Conservation (phyloP, 2,888 invertebrate species). For the Trachelus troglodyta region DNA sequence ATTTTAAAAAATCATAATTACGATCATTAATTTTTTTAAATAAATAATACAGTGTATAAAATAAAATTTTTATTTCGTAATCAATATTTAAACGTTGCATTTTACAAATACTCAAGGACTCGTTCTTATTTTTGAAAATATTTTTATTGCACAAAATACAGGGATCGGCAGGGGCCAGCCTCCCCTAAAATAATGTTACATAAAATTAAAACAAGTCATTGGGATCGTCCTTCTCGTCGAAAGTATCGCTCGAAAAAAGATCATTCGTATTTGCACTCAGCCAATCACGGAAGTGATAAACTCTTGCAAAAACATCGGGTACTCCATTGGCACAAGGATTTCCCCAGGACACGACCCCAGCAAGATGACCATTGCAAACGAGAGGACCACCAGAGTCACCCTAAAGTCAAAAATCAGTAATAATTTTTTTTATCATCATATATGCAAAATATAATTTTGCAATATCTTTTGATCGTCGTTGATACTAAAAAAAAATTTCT, state of each 20-base stretch:
- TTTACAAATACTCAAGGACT: not conserved
- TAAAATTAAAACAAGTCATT: not conserved
- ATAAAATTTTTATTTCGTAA: not conserved
- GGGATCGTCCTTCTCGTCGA: not conserved
- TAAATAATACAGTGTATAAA: not conserved
- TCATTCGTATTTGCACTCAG: slow-evolving; percentile 1
- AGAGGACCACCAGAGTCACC: slow-evolving; percentile 21
- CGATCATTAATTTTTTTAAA: too few relatives aligned
- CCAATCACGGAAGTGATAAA: slow-evolving; percentile 14
- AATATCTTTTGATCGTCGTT: not conserved
- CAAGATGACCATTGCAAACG: slow-evolving; percentile 14
- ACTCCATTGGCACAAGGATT: slow-evolving; percentile 10
- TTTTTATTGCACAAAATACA: not conserved
- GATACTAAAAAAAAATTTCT: too few relatives aligned
- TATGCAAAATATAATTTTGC: not conserved
- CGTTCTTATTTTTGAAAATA: not conserved
- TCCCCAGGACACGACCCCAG: slow-evolving; percentile 16
- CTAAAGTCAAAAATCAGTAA: slow-evolving; percentile 1
- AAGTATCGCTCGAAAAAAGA: not conserved
- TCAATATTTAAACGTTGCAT: not conserved
- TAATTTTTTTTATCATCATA: not conserved
- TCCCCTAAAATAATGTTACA: not conserved
- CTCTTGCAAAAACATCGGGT: slow-evolving; percentile 11
- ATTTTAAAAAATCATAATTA: not conserved
- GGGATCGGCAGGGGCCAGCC: too few relatives aligned